Conservation (phyloP, 2,113 vertebrate species). For the Nettapus auritus region DNA sequence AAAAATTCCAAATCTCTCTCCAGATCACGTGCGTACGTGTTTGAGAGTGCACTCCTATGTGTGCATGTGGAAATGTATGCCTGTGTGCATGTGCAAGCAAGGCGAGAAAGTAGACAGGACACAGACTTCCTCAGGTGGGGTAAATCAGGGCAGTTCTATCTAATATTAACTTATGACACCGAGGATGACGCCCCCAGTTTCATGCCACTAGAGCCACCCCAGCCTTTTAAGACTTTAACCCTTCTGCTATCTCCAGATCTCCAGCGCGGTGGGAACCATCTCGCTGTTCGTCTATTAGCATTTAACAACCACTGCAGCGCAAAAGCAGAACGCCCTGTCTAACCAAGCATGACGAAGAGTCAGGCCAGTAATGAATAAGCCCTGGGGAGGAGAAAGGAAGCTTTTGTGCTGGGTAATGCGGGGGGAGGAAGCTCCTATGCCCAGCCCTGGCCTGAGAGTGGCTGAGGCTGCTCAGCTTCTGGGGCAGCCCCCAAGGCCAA, state of each 20-base stretch:
- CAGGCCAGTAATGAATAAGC: not conserved
- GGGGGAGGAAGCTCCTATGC: not conserved
- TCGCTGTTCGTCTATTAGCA: not conserved
- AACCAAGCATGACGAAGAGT: not conserved
- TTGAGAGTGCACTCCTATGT: not conserved
- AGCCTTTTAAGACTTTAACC: not conserved
- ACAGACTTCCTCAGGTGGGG: not conserved
- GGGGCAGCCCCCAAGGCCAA: not conserved
- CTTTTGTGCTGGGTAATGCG: not conserved
- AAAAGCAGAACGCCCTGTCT: not conserved
- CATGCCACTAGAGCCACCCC: not conserved
- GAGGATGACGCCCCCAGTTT: not conserved
- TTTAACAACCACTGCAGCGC: not conserved
- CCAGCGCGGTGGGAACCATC: not conserved
- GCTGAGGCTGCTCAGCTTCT: not conserved
- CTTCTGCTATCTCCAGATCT: not conserved
- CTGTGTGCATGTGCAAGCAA: not conserved
- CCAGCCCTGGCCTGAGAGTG: not conserved
- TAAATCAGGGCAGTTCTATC: not conserved
- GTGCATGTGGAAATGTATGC: not conserved
- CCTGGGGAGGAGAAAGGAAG: not conserved
- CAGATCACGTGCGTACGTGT: not conserved
- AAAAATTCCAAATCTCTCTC: not conserved
- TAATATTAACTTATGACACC: not conserved
- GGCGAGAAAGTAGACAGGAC: not conserved